These are phyloP conservation scores for Coelopa pilipes DNA, from an alignment of 2,888 invertebrate species.

Conservation along the genomic window DNA sequence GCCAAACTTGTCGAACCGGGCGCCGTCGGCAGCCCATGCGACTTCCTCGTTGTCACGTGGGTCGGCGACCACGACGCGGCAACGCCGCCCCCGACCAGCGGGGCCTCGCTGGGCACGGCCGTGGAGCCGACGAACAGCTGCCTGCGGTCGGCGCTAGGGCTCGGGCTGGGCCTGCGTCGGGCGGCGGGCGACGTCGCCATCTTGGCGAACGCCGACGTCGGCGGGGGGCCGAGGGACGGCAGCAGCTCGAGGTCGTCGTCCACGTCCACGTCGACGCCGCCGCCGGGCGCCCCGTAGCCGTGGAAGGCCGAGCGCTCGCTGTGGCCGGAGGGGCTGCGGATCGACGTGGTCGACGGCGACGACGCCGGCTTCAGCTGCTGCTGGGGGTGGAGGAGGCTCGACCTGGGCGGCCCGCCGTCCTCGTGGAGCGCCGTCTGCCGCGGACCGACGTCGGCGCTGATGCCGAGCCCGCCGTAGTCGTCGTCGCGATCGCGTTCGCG, in stretches of 20 bases:
- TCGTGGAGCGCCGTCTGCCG: neutral
- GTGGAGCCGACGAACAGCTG: slow-evolving; percentile 14
- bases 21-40: slow-evolving; percentile 2
- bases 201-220: no score
- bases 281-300: neutral
- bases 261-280: slow-evolving; percentile 9
- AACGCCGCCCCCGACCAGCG: slow-evolving; percentile 27
- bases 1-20: slow-evolving; percentile 22
- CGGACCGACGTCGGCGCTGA: neutral
- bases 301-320: neutral
- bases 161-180: no score
- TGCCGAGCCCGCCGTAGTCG: slow-evolving; percentile 21
- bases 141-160: no score
- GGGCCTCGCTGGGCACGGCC: slow-evolving; percentile 18
- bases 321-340: neutral
- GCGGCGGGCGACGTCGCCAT: no score
- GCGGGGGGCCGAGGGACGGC: neutral
- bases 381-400: neutral
- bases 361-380: neutral
- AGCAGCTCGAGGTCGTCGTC: slow-evolving; percentile 43
- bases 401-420: slow-evolving; percentile 38
- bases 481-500: slow-evolving; percentile 19
- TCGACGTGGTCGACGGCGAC: neutral
- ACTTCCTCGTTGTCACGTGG: neutral
- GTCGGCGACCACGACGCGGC: no score